Percentiles rank a stretch among this genome's conserved stretches.
Evolutionary conservation across 2,888 invertebrate genomes (phyloP).

Genomic region (Apodemia duryi): DNA sequence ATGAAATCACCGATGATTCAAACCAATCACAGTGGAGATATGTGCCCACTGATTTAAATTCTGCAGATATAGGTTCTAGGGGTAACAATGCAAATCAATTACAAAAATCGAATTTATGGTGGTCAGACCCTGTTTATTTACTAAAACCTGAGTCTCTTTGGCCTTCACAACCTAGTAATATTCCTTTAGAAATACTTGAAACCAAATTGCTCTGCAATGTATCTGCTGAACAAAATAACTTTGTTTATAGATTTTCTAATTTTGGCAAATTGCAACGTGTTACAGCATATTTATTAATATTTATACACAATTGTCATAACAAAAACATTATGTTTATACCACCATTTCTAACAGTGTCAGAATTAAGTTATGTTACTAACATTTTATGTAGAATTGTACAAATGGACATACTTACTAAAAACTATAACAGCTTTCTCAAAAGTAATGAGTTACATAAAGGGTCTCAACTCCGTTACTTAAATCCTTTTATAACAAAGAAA

Average conservation of each 20-base stretch:
- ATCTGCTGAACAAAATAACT: too few relatives aligned
- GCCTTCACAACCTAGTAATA: background rate
- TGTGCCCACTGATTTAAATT: conserved; percentile 25
- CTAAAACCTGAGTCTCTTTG: background rate
- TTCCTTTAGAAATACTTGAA: conserved; percentile 4
- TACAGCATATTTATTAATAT: background rate
- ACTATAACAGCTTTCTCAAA: too few relatives aligned
- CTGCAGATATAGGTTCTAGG: conserved; percentile 20
- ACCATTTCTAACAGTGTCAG: background rate
- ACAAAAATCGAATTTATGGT: conserved; percentile 3
- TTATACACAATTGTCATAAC: too few relatives aligned
- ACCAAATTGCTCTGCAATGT: background rate
- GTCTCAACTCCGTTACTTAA: too few relatives aligned
- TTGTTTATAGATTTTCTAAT: too few relatives aligned
- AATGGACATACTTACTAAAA: too few relatives aligned
- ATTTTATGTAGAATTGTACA: too few relatives aligned
- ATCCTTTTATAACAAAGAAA: too few relatives aligned
- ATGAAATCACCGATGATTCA: too few relatives aligned
- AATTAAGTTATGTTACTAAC: too few relatives aligned
- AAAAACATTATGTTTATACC: too few relatives aligned
- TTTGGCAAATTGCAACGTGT: background rate
- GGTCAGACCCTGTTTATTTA: conserved; percentile 14
- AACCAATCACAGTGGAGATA: background rate
- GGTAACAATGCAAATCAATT: background rate
- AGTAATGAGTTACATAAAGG: too few relatives aligned